These are phyloP conservation scores for Coelopa frigida DNA, from an alignment of 1,140 invertebrate genomes.

Conservation along the genomic window DNA sequence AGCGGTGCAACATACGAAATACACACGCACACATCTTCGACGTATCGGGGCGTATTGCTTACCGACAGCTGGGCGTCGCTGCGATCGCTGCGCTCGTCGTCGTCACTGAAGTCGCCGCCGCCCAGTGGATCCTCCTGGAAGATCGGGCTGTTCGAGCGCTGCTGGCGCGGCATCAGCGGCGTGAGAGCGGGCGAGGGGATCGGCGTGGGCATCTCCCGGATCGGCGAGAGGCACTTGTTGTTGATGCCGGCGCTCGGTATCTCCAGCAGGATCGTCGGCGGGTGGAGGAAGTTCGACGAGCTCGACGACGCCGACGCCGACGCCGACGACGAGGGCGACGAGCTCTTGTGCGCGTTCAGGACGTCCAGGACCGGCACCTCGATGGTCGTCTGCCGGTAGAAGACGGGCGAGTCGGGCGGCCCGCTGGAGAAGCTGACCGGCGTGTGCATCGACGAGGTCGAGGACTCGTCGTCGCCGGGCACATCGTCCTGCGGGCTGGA, in stretches of 20 bases:
- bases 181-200: slow-evolving; percentile 60
- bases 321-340: slow-evolving; percentile 21
- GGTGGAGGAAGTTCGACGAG: slow-evolving; percentile 54
- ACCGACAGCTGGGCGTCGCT: slow-evolving; percentile 21
- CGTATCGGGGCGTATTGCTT: too few species aligned
- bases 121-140: slow-evolving; percentile 28
- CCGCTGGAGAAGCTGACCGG: slow-evolving; percentile 51
- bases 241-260: slow-evolving; percentile 57
- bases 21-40: background rate
- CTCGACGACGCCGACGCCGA: slow-evolving; percentile 26
- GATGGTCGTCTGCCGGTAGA: slow-evolving; percentile 46
- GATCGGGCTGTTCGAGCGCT: slow-evolving; percentile 18
- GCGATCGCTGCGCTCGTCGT: slow-evolving; percentile 23
- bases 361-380: slow-evolving; percentile 61
- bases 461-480: slow-evolving; percentile 55
- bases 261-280: slow-evolving; percentile 63
- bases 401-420: slow-evolving; percentile 51
- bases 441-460: slow-evolving; percentile 53
- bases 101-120: slow-evolving; percentile 29
- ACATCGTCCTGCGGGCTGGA: slow-evolving; percentile 63
- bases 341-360: slow-evolving; percentile 54
- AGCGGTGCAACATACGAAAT: too few species aligned
- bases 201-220: slow-evolving; percentile 63
- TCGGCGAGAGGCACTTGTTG: slow-evolving; percentile 65
- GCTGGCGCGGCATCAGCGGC: slow-evolving; percentile 50